Percentiles rank a stretch among this genome's conserved stretches.
phyloP scores from a whole-genome alignment of 2,113 vertebrate species.

The rat (Rattus norvegicus) region GRCr8 NC_086024.1:33666001-33666500 shows the following conservation, averaged over 20 bases:
- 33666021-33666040: neutral
- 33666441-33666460: accelerated
- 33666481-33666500: neutral
- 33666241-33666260: slow-evolving; percentile 94
- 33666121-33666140: neutral
- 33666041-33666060: neutral
- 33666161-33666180: slow-evolving; percentile 46
- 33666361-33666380: slow-evolving; percentile 54
- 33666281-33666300: slow-evolving; percentile 97
- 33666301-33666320: slow-evolving; percentile 92
- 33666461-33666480: neutral
- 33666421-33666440: slow-evolving; percentile 54
- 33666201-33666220: slow-evolving; percentile 94
- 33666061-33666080: neutral
- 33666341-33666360: slow-evolving; percentile 95
- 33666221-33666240: slow-evolving; percentile 94
- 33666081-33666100: neutral
- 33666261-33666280: slow-evolving; percentile 94
- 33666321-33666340: slow-evolving; percentile 97
- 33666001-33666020: neutral
- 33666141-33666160: neutral
- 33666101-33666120: neutral
- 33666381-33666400: neutral
- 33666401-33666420: slow-evolving; percentile 49
- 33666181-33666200: slow-evolving; percentile 50